Percentiles rank a stretch among this genome's conserved stretches.
These are phyloP conservation scores for Agrypnia vestita DNA, from an alignment of 1,140 invertebrate species.

Conservation along the genomic window DNA sequence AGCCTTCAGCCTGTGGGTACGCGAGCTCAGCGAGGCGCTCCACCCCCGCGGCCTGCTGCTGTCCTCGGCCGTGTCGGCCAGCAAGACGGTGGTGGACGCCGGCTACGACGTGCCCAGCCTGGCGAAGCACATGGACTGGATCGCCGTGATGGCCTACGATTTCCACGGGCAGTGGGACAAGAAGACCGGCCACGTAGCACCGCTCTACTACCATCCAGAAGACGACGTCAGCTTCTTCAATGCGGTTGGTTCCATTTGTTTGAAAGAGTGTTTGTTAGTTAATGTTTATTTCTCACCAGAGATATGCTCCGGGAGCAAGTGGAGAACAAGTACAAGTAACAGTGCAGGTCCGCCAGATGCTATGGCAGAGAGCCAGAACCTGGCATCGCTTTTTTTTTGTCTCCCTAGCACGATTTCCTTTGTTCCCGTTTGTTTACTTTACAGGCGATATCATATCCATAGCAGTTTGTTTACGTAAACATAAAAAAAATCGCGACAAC, in stretches of 20 bases:
- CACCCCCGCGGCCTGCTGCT: constrained; percentile 82
- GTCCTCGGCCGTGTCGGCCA: constrained; percentile 90
- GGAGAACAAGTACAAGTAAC: no score
- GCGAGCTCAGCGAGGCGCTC: constrained; percentile 84
- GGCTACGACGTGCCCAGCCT: constrained; percentile 87
- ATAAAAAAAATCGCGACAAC: no score
- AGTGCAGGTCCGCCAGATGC: no score
- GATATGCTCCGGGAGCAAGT: no score
- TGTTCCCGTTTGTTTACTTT: no score
- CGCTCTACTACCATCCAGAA: constrained; percentile 85
- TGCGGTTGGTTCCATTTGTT: constrained; percentile 71
- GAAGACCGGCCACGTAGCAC: constrained; percentile 90
- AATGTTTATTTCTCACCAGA: no score
- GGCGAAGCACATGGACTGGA: constrained; percentile 87
- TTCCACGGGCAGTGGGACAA: constrained; percentile 94
- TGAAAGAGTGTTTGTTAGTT: no score
- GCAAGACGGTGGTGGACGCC: constrained; percentile 89
- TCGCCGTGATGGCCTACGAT: constrained; percentile 91
- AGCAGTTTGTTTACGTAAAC: no score
- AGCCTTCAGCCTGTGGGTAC: constrained; percentile 81
- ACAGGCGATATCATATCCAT: no score
- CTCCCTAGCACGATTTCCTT: no score
- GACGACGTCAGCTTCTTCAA: constrained; percentile 83
- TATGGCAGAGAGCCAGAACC: no score
- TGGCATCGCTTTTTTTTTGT: no score